Conservation (phyloP, 2,113 vertebrate species). For the Synodontis membranacea region DNA sequence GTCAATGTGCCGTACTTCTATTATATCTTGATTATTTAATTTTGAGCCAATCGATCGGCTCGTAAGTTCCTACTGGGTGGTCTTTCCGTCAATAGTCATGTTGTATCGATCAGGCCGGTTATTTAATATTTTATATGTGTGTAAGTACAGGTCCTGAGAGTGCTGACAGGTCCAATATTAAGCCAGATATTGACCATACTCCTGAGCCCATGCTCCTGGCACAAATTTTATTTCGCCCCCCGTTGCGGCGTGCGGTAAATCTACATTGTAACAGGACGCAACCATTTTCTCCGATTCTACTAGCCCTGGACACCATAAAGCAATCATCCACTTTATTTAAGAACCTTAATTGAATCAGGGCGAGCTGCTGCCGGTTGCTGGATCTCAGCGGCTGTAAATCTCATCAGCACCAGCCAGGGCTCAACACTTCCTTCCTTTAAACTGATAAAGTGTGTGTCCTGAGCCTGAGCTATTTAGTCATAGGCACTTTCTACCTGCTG, state of each 20-base stretch:
- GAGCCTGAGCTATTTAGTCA: background rate
- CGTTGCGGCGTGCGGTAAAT: background rate
- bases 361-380: background rate
- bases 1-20: background rate
- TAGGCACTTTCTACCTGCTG: too few species aligned
- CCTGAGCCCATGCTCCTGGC: background rate
- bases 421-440: background rate
- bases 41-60: background rate
- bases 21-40: background rate
- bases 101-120: background rate
- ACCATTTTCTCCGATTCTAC: background rate
- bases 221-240: background rate
- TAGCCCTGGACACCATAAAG: background rate
- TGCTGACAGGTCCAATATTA: background rate
- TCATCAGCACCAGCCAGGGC: background rate
- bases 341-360: background rate
- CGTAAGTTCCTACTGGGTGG: background rate
- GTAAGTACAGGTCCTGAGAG: background rate
- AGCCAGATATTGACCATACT: background rate
- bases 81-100: background rate
- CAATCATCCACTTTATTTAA: background rate
- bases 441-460: background rate
- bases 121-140: background rate
- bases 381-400: background rate
- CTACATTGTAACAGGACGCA: background rate